phyloP scores from a whole-genome alignment of 2,888 invertebrate genomes.

The Mactromeris polynyma region DNA sequence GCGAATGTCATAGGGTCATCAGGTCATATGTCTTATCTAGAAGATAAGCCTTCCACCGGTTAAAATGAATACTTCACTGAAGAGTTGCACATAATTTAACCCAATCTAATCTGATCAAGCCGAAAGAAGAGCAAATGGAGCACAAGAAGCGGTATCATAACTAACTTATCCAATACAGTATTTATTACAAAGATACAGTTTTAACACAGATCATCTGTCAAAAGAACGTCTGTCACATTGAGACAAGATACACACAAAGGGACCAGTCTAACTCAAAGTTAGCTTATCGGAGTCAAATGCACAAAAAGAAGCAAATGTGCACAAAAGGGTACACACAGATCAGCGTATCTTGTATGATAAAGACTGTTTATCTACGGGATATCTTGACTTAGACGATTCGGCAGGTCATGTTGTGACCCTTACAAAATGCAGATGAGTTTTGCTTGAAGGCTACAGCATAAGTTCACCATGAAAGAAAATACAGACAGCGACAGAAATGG shows the following conservation, averaged over 20 bases:
- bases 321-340: slow-evolving; percentile 47
- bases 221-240: slow-evolving; percentile 23
- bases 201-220: not conserved
- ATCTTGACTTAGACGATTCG: slow-evolving; percentile 38
- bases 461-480: slow-evolving; percentile 39
- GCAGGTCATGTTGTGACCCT: slow-evolving; percentile 39
- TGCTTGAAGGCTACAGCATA: not conserved
- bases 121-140: not conserved
- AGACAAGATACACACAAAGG: slow-evolving; percentile 47
- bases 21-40: slow-evolving; percentile 51
- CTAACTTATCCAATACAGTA: not conserved
- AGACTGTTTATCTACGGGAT: slow-evolving; percentile 48
- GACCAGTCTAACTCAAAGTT: slow-evolving; percentile 1
- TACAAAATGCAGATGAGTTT: not conserved
- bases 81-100: slow-evolving; percentile 23
- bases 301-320: slow-evolving; percentile 30
- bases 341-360: slow-evolving; percentile 31
- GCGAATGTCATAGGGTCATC: slow-evolving; percentile 43
- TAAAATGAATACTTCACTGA: slow-evolving; percentile 18
- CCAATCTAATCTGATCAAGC: slow-evolving; percentile 48
- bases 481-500: slow-evolving; percentile 38
- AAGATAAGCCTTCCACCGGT: slow-evolving; percentile 39
- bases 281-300: slow-evolving; percentile 20
- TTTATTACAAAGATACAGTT: not conserved
- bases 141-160: not conserved